Conservation (phyloP, 2,113 vertebrate species). For the Pardalotus punctatus region DNA sequence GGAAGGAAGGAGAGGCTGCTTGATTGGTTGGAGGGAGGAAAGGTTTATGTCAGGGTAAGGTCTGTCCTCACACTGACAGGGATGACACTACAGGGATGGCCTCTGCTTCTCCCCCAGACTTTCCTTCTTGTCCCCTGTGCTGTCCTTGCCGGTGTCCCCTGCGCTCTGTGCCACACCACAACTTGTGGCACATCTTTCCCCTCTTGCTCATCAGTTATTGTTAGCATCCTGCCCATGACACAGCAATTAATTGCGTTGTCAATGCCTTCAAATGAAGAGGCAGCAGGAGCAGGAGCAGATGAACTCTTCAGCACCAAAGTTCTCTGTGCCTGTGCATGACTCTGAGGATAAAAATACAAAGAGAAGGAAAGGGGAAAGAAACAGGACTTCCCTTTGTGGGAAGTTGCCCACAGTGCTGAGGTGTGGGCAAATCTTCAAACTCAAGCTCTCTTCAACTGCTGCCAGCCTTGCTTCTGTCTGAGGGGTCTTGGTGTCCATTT, state of each 20-base stretch:
- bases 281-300: background rate
- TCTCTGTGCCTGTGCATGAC: background rate
- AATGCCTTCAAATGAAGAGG: background rate
- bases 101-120: background rate
- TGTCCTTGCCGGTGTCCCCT: rapidly evolving
- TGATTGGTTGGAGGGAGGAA: background rate
- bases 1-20: background rate
- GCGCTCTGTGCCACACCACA: background rate
- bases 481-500: background rate
- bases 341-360: background rate
- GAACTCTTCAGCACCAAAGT: background rate
- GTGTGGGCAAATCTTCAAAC: background rate
- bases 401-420: background rate
- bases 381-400: background rate
- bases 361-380: background rate
- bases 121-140: background rate
- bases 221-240: background rate
- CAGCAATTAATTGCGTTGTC: background rate
- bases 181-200: background rate
- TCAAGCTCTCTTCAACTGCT: background rate
- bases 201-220: background rate
- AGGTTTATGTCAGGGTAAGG: background rate
- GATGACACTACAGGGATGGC: background rate
- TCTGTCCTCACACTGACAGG: background rate
- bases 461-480: background rate